Base-by-base conservation (phyloP, 2,888 invertebrate genomes). In the Acanthococcus lagerstroemiae region DNA sequence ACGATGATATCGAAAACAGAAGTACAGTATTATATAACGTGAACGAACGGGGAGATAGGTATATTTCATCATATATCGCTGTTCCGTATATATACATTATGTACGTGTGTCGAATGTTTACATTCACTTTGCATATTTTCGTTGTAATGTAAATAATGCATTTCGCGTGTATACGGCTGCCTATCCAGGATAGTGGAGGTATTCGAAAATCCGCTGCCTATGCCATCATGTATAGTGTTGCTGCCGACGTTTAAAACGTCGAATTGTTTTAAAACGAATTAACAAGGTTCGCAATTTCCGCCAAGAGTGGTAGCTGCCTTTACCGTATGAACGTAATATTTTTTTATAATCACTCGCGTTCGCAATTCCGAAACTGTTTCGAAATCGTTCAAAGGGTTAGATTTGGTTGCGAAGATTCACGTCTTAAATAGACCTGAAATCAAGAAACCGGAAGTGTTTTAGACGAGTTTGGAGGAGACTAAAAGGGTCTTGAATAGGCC, bases 51-150 rank as follows among this genome's bases (percentile, higher is more conserved):
- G 63, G 63, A 63, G 63, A 54, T 63, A 63, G 63, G 63, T 63
- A 63, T 63, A 50, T 52, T 63, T 63, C 63, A 44, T 27, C 27
- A n/a, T 37, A 54, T 63, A 63, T 52, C 44, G 63, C 37, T 63
- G 63, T 63, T 63, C 27, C 27, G 52, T 37, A 37, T 44, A 63
- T 44, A 30, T 63, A 54, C 22, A 52, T 52, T 52, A 21, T 52
- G 50, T 63, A 63, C 63, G 63, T 63, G 63, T 63, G 63, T 52
- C 24, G 63, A 63, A 63, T 63, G 63, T 63, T 63, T 63, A 63
- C 63, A 63, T 63, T 63, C 63, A 63, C 63, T 63, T 63, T 63
- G 63, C 63, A 63, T 63, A 63, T 63, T 63, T 63, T 63, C 63
- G 63, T 63, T 63, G 63, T 63, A 63, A 63, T 63, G 63, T 63